phyloP scores from a whole-genome alignment of 2,888 invertebrate genomes.

The Perizoma flavofasciatum region DNA sequence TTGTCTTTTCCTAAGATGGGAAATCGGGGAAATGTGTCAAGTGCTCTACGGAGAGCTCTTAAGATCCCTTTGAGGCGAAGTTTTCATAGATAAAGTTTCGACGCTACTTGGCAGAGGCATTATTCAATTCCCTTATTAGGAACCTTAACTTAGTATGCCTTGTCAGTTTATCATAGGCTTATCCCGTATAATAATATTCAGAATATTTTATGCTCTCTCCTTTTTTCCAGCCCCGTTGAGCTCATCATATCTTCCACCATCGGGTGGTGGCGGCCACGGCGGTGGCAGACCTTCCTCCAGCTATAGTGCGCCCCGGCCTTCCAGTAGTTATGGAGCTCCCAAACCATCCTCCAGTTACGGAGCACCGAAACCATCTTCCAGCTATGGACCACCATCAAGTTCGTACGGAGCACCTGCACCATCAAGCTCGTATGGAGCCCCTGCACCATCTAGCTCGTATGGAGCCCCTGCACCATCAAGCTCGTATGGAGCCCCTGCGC shows the following conservation, averaged over 20 bases:
- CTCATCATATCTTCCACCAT: constrained; percentile 85
- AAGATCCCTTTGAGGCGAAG: constrained; percentile 19
- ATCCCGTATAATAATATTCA: neutral
- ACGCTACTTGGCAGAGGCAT: neutral
- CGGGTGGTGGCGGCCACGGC: constrained; percentile 46
- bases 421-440: constrained; percentile 82
- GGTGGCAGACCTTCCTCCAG: neutral
- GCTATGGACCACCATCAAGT: constrained; percentile 70
- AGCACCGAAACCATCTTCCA: constrained; percentile 60
- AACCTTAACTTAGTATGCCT: too few species aligned
- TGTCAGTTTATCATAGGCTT: too few species aligned
- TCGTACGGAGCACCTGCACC: constrained; percentile 55
- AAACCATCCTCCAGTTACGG: constrained; percentile 67
- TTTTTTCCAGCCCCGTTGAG: constrained; percentile 76
- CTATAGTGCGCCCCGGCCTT: constrained; percentile 14
- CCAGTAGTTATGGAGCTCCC: constrained; percentile 51
- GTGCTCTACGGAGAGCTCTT: constrained; percentile 17
- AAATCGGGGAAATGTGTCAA: constrained; percentile 19
- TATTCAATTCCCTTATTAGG: too few species aligned
- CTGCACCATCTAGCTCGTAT: constrained; percentile 77
- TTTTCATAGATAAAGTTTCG: neutral
- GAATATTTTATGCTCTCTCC: neutral
- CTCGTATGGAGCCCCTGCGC: constrained; percentile 54
- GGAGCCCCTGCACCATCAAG: constrained; percentile 77
- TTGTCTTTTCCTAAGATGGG: neutral